phyloP scores from a whole-genome alignment of 2,113 vertebrate species.

The Edolisoma coerulescens region DNA sequence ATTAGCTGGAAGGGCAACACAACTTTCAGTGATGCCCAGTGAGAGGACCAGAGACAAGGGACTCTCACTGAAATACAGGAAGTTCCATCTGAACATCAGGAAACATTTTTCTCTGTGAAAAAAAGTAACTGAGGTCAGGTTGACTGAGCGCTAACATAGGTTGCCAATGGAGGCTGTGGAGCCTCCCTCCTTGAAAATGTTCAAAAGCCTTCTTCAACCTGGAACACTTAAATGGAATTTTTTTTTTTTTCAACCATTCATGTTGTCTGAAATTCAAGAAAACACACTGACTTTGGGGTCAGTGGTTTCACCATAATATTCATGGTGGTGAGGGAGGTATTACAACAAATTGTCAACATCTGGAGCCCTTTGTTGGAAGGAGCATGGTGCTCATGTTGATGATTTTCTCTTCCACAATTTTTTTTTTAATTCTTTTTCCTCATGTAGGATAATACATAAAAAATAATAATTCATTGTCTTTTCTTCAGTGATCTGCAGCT shows the following conservation, averaged over 20 bases:
- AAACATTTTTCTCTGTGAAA: neutral
- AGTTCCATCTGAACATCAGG: neutral
- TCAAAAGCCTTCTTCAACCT: neutral
- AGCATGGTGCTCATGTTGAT: neutral
- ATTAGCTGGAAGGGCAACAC: neutral
- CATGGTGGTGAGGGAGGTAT: neutral
- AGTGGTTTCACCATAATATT: neutral
- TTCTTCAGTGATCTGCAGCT: neutral
- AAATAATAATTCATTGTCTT: no score
- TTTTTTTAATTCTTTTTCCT: neutral
- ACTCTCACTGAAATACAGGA: neutral
- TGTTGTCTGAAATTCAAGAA: neutral
- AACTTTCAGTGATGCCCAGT: neutral
- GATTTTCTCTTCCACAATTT: neutral
- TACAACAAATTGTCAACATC: neutral
- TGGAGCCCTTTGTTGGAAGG: neutral
- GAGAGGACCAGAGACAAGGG: neutral
- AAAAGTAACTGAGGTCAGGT: neutral
- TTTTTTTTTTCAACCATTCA: neutral
- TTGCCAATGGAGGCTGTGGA: fast-evolving
- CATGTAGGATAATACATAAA: fast-evolving
- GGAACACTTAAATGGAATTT: neutral
- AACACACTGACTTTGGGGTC: neutral
- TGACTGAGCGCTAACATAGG: neutral
- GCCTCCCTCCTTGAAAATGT: neutral